A percentile compares a stretch with the other conserved stretches of the same genome.
Evolutionary conservation across 1,140 invertebrate species (phyloP).

Genomic region (Conus betulinus): DNA sequence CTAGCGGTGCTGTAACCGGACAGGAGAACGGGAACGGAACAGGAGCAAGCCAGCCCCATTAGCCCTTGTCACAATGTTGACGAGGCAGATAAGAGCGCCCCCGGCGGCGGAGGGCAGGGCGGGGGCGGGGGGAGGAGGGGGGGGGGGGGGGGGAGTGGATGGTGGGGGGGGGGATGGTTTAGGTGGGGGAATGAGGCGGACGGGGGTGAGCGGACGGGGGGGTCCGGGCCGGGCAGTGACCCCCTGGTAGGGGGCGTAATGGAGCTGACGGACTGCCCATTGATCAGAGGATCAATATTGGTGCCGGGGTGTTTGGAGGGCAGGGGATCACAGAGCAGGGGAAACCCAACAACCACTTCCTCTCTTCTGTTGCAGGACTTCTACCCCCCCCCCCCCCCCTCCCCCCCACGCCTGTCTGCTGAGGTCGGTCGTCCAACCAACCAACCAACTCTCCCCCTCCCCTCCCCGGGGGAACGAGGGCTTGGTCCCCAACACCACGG

Average conservation of each 20-base stretch:
- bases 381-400: background rate
- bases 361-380: slow-evolving; percentile 10
- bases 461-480: background rate
- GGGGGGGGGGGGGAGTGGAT: background rate
- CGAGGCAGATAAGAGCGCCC: background rate
- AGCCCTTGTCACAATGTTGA: slow-evolving; percentile 11
- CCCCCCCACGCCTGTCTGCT: background rate
- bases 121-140: background rate
- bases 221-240: background rate
- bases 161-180: background rate
- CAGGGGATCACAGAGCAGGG: background rate
- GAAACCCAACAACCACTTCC: slow-evolving; percentile 13
- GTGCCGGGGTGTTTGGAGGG: background rate
- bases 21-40: background rate
- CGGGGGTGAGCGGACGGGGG: background rate
- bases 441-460: background rate
- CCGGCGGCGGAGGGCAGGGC: too few relatives aligned
- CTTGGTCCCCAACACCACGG: background rate
- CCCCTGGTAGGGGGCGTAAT: background rate
- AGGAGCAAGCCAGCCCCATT: background rate
- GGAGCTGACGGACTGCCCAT: background rate
- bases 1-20: background rate
- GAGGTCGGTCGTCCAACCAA: background rate
- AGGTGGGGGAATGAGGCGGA: background rate
- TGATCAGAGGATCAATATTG: slow-evolving; percentile 6